These are phyloP conservation scores for Pteropus alecto DNA, from an alignment of 2,113 vertebrate genomes.

Conservation along the genomic window DNA sequence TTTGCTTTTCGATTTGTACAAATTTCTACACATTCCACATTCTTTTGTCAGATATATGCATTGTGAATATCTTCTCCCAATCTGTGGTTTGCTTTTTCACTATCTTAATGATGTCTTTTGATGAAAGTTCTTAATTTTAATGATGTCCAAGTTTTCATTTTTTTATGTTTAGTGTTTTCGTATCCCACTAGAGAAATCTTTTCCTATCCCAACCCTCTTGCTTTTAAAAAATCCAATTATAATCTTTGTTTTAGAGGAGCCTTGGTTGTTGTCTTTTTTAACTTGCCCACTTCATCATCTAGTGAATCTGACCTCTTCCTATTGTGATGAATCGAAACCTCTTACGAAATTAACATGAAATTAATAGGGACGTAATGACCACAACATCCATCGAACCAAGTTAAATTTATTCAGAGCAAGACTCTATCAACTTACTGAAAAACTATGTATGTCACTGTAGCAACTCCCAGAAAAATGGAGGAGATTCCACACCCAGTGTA, in stretches of 20 bases:
- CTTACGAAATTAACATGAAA: conserved; percentile 13
- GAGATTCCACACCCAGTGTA: conserved; percentile 90
- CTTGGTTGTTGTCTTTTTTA: conserved; percentile 14
- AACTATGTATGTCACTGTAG: conserved; percentile 85
- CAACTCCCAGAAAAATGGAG: conserved; percentile 89
- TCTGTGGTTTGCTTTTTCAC: neutral
- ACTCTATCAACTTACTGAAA: conserved; percentile 87
- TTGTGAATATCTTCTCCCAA: neutral
- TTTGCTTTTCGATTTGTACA: neutral
- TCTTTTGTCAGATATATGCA: neutral
- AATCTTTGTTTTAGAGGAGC: neutral
- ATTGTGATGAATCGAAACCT: conserved; percentile 20
- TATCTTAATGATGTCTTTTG: neutral
- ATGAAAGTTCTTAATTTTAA: conserved; percentile 43
- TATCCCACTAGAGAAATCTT: neutral
- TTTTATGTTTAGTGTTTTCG: neutral
- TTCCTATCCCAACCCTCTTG: neutral
- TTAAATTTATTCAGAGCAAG: conserved; percentile 31
- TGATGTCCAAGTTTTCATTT: neutral
- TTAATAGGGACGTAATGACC: conserved; percentile 30
- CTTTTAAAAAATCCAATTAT: conserved; percentile 20
- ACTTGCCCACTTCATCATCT: conserved; percentile 7
- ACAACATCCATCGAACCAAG: conserved; percentile 17
- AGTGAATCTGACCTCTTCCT: conserved; percentile 25
- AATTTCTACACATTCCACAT: neutral